Base-by-base conservation (phyloP, 2,113 vertebrate species). In the Monarcha castaneiventris region DNA sequence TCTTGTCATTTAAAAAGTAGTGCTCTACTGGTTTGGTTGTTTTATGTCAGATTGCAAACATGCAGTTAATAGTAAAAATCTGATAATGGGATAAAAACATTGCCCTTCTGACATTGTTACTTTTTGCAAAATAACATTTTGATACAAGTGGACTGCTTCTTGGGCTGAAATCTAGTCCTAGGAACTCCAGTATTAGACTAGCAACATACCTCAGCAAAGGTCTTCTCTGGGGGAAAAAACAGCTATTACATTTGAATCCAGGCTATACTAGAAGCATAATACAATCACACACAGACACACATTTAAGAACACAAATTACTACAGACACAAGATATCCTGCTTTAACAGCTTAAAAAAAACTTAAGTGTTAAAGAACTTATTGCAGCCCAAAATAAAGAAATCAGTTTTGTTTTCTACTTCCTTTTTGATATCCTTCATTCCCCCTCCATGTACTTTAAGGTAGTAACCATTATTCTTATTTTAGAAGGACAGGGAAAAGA, bases 31-130 rank as follows among this genome's bases (percentile, higher is more conserved):
- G 32, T 84, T 63, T 71, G 30, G 18, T 35, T 58, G 11, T 29
- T 79, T 48, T 39, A 37, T 58, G 48, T 90, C 91, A 84, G 48
- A 90, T 37, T 78, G 95, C 87, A 95, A 89, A 83, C 94, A 96
- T 93, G 93, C 93, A 96, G 32, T 13, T 13, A 93, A 49, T 30
- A 94, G 44, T 73, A 90, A 59, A 95, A 94, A 71, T 66, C 81
- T 73, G 61, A 32, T 76, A 51, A 58, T 12, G 26, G 59, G 30
- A 51, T 81, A 81, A 89, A 89, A 95, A 35, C 39, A 55, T 48
- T 30, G 51, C 19, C 23, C 9, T 29, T 64, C 62, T 41, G 64
- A 26, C 59, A 63, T 29, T 39, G 33, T 56, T 73, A 63, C 39
- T 25, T 84, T 75, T 86, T 84, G 59, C 39, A 81, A 80, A 92